phyloP scores from a whole-genome alignment of 2,113 vertebrate species.

The Leucosticte australis region DNA sequence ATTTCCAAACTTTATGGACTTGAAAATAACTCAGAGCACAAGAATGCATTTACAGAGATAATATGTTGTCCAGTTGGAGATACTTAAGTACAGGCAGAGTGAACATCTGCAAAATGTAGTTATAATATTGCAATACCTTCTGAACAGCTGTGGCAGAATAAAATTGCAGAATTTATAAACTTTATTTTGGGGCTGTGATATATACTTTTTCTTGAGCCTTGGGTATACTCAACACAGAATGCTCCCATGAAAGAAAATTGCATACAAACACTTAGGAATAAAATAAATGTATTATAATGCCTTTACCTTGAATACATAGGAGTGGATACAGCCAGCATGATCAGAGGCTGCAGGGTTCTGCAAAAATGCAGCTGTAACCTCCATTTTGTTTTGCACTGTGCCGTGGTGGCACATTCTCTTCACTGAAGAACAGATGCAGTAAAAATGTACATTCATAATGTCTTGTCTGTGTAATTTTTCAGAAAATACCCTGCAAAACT shows the following conservation, averaged over 20 bases:
- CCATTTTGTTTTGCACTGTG: neutral
- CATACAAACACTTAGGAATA: neutral
- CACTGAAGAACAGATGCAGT: neutral
- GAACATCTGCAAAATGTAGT: conserved; percentile 16
- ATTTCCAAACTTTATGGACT: conserved; percentile 4
- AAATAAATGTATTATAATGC: neutral
- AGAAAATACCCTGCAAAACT: neutral
- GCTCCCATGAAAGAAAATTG: neutral
- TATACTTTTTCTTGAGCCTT: neutral
- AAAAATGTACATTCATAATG: neutral
- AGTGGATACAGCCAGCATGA: neutral
- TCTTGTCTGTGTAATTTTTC: neutral
- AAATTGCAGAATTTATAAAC: neutral
- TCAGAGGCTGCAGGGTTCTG: neutral
- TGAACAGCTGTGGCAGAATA: conserved; percentile 10
- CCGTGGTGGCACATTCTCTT: neutral
- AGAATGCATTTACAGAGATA: neutral
- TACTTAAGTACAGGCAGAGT: neutral
- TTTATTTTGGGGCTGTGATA: neutral
- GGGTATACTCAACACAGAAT: neutral
- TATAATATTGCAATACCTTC: neutral
- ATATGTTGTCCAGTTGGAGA: neutral
- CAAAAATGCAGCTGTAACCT: neutral
- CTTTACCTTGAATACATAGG: neutral
- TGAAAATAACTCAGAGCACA: neutral